Percentiles rank a stretch among this genome's conserved stretches.
Evolutionary conservation across 1,140 invertebrate genomes (phyloP).

Genomic region (Ceratina australensis): DNA sequence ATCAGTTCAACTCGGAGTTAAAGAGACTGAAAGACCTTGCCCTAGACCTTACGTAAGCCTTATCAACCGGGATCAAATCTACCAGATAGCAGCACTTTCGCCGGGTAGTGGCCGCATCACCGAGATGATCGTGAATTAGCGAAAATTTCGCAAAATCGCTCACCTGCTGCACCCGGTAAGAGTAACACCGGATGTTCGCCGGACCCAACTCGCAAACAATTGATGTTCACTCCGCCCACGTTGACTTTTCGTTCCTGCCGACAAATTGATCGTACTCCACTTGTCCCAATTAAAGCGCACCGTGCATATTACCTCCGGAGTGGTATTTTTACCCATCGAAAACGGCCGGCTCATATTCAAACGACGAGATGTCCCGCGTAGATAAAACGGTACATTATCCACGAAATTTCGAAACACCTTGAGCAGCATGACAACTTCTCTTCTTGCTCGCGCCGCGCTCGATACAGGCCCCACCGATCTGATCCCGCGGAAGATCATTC

Average conservation of each 20-base stretch:
- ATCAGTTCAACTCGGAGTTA: too few species aligned
- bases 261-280: not conserved
- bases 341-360: not conserved
- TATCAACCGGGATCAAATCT: not conserved
- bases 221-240: conserved; percentile 82
- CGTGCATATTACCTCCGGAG: conserved; percentile 2
- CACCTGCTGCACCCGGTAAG: conserved; percentile 88
- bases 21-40: too few species aligned
- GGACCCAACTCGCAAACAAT: conserved; percentile 86
- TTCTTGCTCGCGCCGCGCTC: not conserved
- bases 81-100: not conserved
- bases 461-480: not conserved
- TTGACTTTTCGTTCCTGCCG: conserved; percentile 80
- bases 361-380: not conserved
- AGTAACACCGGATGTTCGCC: conserved; percentile 86
- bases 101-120: not conserved
- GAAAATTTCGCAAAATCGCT: conserved; percentile 18
- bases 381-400: not conserved
- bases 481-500: fast-evolving
- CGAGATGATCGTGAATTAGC: too few species aligned
- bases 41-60: not conserved
- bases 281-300: too few species aligned
- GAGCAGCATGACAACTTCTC: not conserved
- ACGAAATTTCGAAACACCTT: not conserved
- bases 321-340: not conserved